Percentiles rank a stretch among this genome's conserved stretches.
phyloP scores from a whole-genome alignment of 2,888 invertebrate species.

The Ectropis crepuscularia region DNA sequence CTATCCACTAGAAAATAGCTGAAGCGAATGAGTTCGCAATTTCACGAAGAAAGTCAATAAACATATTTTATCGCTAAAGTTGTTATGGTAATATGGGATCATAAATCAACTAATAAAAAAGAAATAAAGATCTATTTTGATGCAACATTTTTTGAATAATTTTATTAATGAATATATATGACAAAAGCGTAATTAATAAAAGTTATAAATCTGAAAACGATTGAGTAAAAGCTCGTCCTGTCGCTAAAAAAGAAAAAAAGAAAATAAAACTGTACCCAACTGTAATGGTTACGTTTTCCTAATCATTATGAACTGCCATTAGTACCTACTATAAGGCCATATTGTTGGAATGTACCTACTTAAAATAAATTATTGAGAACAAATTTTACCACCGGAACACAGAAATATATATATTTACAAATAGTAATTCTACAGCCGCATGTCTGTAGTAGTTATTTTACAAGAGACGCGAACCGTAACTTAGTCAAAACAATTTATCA shows the following conservation, averaged over 20 bases:
- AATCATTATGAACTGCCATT: no score
- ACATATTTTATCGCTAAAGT: neutral
- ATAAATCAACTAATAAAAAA: neutral
- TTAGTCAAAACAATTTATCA: slow-evolving; percentile 66
- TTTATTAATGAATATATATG: no score
- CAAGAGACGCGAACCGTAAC: slow-evolving; percentile 37
- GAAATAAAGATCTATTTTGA: neutral
- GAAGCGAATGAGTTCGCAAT: slow-evolving; percentile 37
- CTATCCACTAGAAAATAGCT: slow-evolving; percentile 34
- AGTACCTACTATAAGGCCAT: no score
- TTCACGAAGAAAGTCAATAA: slow-evolving; percentile 40
- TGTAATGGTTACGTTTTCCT: no score
- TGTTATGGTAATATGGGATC: no score
- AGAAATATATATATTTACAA: neutral
- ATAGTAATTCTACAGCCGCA: neutral
- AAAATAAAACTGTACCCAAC: no score
- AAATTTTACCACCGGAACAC: neutral
- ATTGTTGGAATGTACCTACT: no score
- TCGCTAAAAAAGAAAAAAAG: no score
- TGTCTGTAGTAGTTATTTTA: slow-evolving; percentile 28
- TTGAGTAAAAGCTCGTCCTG: no score
- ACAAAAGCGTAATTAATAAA: no score
- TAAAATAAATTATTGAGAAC: neutral
- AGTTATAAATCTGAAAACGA: no score
- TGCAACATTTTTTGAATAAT: no score